These are phyloP conservation scores for Hassar affinis DNA, from an alignment of 2,113 vertebrate species.

Conservation along the genomic window DNA sequence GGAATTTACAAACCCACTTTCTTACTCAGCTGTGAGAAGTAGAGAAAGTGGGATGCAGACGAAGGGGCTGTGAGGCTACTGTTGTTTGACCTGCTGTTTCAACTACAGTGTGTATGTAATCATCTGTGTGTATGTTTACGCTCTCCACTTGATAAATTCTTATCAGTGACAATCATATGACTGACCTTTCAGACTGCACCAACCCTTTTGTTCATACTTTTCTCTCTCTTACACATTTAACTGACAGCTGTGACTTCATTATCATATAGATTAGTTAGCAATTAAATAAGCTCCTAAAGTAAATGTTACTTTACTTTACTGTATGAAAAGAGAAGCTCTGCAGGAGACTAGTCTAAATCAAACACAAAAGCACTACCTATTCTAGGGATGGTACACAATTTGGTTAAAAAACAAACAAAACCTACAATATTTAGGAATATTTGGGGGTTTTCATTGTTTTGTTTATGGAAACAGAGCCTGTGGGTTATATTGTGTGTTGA, in stretches of 20 bases:
- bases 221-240: not conserved
- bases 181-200: not conserved
- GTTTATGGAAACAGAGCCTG: not conserved
- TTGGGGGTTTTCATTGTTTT: not conserved
- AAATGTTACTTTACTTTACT: not conserved
- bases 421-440: not conserved
- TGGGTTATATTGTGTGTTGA: not conserved
- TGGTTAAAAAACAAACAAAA: not conserved
- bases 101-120: not conserved
- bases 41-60: not conserved
- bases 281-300: not conserved
- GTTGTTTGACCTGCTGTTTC: not conserved
- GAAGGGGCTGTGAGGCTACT: not conserved
- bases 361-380: not conserved
- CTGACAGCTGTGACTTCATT: not conserved
- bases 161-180: slow-evolving; percentile 40
- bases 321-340: not conserved
- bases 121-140: not conserved
- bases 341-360: not conserved
- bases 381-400: not conserved
- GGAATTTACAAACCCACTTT: not conserved
- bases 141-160: slow-evolving; percentile 21
- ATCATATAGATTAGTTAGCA: slow-evolving; percentile 19
- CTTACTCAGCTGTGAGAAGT: not conserved
- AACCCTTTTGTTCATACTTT: not conserved